Evolutionary conservation across 2,113 vertebrate species (phyloP), one percentile per base, ranked within the genome.

Genomic region (Actinemys pallida): DNA sequence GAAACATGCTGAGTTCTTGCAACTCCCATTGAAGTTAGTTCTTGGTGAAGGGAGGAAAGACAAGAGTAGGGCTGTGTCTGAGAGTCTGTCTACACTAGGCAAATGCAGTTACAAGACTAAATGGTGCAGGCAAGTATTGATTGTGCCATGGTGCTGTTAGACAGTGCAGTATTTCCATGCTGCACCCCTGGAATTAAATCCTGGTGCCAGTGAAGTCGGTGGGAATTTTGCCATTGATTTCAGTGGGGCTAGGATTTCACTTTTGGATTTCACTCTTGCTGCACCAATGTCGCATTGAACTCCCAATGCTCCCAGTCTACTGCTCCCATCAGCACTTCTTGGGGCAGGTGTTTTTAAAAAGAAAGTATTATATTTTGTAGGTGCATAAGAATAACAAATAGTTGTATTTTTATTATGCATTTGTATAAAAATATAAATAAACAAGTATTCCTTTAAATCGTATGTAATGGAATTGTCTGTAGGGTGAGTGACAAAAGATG

Each of bases 401-500:
- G 7, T 27, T 79, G 5, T 42, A 47, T 3, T 47, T 13, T 27
- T 8, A 80, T 86, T 53, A 14, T 20, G 78, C 3, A 1, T 7
- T 5, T 8, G 4, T 31, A 81, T n/a, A 10, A 35, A 57, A 27
- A 10, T 2, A 0, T 8, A 42, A 27, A 42, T 25, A 56, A 45
- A 19, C 45, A 45, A 83, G 17, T 27, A 54, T 25, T 59, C 42
- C 75, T 47, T 29, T 69, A 22, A 62, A 22, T 3, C 11, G 1
- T 31, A 2, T 5, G 9, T 13, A 49, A 16, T 29, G 54, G 6
- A 69, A 53, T 35, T 49, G 0, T 10, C 89, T 84, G 25, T 11
- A 4, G 24, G 9, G 0, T 0, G 6, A 1, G 2, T 82, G 8
- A 16, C 31, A 86, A 20, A 80, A 5, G 1, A 2, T 2, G 79